Evolutionary conservation across 2,113 vertebrate genomes (phyloP).

Genomic region (Poecilia latipinna): DNA sequence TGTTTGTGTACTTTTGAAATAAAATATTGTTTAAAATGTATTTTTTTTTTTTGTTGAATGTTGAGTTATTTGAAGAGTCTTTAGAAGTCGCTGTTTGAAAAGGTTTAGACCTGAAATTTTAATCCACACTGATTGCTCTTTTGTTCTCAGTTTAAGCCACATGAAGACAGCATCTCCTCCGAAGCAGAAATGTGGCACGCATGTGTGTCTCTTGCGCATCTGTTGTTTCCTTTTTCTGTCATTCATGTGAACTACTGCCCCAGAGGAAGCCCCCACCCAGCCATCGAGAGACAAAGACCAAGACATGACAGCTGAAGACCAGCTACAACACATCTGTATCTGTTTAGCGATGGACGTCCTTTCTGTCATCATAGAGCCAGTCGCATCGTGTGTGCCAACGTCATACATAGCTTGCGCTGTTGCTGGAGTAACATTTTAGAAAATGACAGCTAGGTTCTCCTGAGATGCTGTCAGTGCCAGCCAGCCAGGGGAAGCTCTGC

Average conservation of each 20-base stretch:
- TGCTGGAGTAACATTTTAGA: constrained; percentile 9
- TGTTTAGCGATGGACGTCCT: constrained; percentile 47
- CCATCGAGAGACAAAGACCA: constrained; percentile 47
- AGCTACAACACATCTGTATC: constrained; percentile 67
- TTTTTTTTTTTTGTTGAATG: constrained; percentile 19
- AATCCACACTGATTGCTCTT: constrained; percentile 17
- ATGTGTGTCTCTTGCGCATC: constrained; percentile 33
- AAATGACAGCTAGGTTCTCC: not conserved
- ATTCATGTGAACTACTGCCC: constrained; percentile 35
- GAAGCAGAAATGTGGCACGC: constrained; percentile 28
- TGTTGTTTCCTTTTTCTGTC: constrained; percentile 47
- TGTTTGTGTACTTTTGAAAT: constrained; percentile 98
- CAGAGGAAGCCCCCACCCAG: constrained; percentile 29
- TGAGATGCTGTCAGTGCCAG: constrained; percentile 4
- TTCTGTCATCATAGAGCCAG: constrained; percentile 25
- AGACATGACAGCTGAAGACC: constrained; percentile 50
- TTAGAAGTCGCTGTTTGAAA: constrained; percentile 22
- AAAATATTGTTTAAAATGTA: constrained; percentile 91
- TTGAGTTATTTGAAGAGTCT: constrained; percentile 29
- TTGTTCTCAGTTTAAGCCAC: constrained; percentile 41
- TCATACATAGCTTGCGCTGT: not conserved
- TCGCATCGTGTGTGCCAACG: constrained; percentile 1
- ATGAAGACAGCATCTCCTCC: constrained; percentile 36
- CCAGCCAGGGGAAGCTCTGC: constrained; percentile 20
- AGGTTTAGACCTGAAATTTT: constrained; percentile 6